Conservation (phyloP, 2,797 vertebrate genomes). For the Chelonia mydas region DNA sequence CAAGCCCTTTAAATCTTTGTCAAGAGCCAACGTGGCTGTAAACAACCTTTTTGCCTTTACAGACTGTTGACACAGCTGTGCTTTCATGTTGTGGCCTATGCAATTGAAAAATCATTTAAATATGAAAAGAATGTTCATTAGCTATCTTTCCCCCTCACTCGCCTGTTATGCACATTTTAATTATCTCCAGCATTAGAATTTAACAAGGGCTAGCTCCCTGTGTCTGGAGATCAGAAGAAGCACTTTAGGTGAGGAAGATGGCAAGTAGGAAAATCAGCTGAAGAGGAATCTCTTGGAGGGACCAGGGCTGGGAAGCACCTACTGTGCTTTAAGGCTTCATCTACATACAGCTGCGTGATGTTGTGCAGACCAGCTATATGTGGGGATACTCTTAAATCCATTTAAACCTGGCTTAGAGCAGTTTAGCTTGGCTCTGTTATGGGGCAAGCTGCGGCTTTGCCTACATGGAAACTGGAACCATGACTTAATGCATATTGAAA, state of each 20-base stretch:
- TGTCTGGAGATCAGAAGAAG: background rate
- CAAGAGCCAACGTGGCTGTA: background rate
- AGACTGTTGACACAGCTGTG: slow-evolving; percentile 31
- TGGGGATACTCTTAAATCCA: background rate
- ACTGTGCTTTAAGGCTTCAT: background rate
- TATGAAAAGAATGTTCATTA: slow-evolving; percentile 23
- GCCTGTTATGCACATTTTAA: background rate
- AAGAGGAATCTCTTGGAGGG: background rate
- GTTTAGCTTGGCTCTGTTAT: accelerated
- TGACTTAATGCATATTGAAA: background rate
- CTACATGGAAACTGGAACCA: accelerated
- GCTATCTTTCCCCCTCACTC: background rate
- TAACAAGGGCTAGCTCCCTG: background rate
- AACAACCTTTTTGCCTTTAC: background rate
- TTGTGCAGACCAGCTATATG: accelerated
- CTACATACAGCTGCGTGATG: accelerated
- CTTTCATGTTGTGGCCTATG: slow-evolving; percentile 3
- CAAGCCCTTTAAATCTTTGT: slow-evolving; percentile 9
- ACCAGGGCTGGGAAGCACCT: background rate
- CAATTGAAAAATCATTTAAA: slow-evolving; percentile 21
- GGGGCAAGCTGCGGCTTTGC: accelerated
- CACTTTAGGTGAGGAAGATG: background rate
- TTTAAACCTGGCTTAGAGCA: background rate
- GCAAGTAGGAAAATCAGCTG: background rate
- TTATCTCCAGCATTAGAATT: background rate